Evolutionary conservation across 2,797 vertebrate genomes (phyloP), one percentile per base, ranked within the genome.

Genomic region (Enteromius mattozi): DNA sequence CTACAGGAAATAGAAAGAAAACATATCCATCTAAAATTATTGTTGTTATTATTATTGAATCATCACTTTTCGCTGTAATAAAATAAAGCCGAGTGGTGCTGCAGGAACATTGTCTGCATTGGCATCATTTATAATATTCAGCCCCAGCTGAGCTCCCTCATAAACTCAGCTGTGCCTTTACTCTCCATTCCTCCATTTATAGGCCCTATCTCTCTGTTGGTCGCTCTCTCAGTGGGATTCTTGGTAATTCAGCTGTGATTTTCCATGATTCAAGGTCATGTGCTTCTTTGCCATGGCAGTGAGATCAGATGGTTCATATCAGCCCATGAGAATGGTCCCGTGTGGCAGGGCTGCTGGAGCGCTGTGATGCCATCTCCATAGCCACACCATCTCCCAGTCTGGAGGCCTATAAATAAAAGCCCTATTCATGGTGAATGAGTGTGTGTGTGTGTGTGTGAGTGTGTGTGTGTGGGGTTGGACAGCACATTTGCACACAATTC

Each of bases 401-500:
- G 33, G 21, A n/a, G 33, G 63, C 37, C 72, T 81, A 84, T 71
- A 81, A 81, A 85, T 85, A 85, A 49, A 45, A 82, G 45, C 56
- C 17, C 47, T 35, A 68, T 84, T 82, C 78, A 78, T 27, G 45
- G 82, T 63, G 51, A 75, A 59, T 77, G 77, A 2, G 49, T 27
- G 80, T 54, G 40, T 63, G 59, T 19, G 47, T 8, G 16, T 33
- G 56, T 9, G 56, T 19, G 47, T 8, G 16, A 19, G 56, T 9
- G 56, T 45, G 45, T 66, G 65, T 14, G 13, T 35, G 33, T 35
- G 78, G 3, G 17, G 45, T 33, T 68, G 61, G 61, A 35, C 7
- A 33, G 72, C 61, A 83, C 72, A 83, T 51, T 70, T 68, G 75
- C 65, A 78, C 65, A 84, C 76, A 78, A 84, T 84, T 84, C 82